A percentile compares a stretch with the other conserved stretches of the same genome.
These are phyloP conservation scores for Papilio demoleus DNA, from an alignment of 2,888 invertebrate genomes.

Conservation along the genomic window DNA sequence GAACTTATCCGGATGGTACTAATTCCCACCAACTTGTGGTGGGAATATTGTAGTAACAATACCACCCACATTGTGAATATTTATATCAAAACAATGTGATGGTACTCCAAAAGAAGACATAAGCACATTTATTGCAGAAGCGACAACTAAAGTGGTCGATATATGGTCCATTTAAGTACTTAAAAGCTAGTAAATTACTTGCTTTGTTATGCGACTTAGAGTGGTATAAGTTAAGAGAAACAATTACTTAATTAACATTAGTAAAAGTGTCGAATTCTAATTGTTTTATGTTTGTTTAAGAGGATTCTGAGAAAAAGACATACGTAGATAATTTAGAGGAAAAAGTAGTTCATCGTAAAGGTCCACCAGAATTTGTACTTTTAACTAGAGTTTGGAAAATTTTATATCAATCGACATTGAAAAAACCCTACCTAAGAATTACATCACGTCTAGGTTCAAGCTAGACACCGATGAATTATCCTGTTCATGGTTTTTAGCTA, in stretches of 20 bases:
- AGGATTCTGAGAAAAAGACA: background rate
- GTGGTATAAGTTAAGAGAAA: conserved; percentile 51
- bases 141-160: conserved; percentile 50
- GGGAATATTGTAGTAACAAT: background rate
- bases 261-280: background rate
- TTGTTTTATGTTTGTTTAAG: background rate
- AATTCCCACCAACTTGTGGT: background rate
- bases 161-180: conserved; percentile 59
- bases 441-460: no score
- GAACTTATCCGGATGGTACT: no score
- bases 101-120: conserved; percentile 12
- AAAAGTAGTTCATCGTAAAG: no score
- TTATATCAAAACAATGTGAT: background rate
- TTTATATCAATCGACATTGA: no score
- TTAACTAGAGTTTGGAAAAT: no score
- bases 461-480: no score
- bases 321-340: no score
- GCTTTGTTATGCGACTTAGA: conserved; percentile 53
- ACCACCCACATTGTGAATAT: background rate
- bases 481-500: no score
- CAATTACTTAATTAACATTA: background rate
- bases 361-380: no score
- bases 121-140: conserved; percentile 26
- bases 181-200: conserved; percentile 59
- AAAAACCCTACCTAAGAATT: no score